Percentiles rank a stretch among this genome's conserved stretches.
Evolutionary conservation across 2,797 vertebrate genomes (phyloP).

Genomic region (Poeciliopsis turneri): DNA sequence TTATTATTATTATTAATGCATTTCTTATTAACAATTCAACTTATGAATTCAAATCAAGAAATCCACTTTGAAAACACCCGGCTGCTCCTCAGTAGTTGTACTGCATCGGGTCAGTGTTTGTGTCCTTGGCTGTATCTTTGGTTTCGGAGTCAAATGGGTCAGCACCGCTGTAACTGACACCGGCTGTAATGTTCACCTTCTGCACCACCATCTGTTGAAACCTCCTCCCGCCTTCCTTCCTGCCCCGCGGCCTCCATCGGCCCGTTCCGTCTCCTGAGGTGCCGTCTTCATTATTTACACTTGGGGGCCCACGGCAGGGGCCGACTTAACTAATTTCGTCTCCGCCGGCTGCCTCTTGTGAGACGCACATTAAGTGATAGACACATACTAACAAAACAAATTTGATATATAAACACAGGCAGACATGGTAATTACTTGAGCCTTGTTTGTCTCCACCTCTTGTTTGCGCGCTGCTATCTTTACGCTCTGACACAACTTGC

Average conservation of each 20-base stretch:
- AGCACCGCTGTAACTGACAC: constrained; percentile 63
- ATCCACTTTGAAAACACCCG: constrained; percentile 5
- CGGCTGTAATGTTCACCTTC: constrained; percentile 69
- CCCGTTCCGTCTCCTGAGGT: constrained; percentile 52
- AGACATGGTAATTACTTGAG: constrained; percentile 14
- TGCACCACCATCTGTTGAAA: constrained; percentile 43
- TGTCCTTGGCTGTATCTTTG: constrained; percentile 65
- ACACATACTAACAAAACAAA: constrained; percentile 20
- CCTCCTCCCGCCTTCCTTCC: constrained; percentile 16
- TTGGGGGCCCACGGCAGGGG: constrained; percentile 30
- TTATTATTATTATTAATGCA: not conserved
- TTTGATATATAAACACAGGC: not conserved
- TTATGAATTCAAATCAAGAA: not conserved
- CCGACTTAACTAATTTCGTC: constrained; percentile 44
- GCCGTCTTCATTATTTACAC: constrained; percentile 73
- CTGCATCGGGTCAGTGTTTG: constrained; percentile 54
- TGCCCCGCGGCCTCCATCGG: constrained; percentile 26
- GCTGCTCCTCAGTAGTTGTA: constrained; percentile 22
- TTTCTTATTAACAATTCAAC: not conserved
- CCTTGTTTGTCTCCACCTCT: constrained; percentile 5
- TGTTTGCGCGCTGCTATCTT: constrained; percentile 18
- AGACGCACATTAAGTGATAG: constrained; percentile 4
- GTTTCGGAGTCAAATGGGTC: constrained; percentile 48
- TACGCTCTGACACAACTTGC: not conserved
- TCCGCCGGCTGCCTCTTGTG: constrained; percentile 22